Base-by-base conservation (phyloP, 2,113 vertebrate genomes). In the Saiga tatarica region DNA sequence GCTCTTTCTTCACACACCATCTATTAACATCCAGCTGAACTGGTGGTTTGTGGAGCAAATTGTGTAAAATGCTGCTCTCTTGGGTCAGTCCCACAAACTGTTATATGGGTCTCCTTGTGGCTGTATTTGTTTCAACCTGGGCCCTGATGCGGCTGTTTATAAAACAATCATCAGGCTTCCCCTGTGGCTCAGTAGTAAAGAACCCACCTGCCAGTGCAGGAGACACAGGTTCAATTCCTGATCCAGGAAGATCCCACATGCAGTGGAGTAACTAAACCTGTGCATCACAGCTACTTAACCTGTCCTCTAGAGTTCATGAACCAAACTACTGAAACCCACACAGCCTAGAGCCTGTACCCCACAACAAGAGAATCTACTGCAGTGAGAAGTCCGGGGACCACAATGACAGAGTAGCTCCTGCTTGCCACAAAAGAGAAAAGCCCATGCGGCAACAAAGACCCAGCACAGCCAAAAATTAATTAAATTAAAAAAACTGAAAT, bases 1-100 rank as follows among this genome's bases (percentile, higher is more conserved):
- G 76, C 45, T 15, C 62, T 26, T n/a, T 94, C 83, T 64, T 83
- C 85, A 85, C 57, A 88, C 15, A 85, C 25, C 17, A 13, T 76
- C 64, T 92, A 60, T 39, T 64, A 64, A 88, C 47, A 93, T 52
- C 39, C 19, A 42, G 84, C 87, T 84, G 26, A 89, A 76, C 6
- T 50, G 57, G 47, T 26, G 53, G 53, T 83, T 91, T 62, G 10
- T 57, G 52, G 25, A 55, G 36, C 53, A 85, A 28, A 53, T 30
- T 47, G 71, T 91, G 11, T 52, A 30, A 90, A 94, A 45, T 52
- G 88, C 10, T 71, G 83, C 55, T 95, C 28, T 79, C 71, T 47
- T n/a, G 19, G 45, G 33, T 59, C 93, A 36, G 82, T 67, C 76
- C 85, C 11, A 0, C 8, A 62, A 90, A 67, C 16, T 33, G 50